Evolutionary conservation across 2,113 vertebrate genomes (phyloP).

Genomic region (Brachyhypopomus occidentalis): DNA sequence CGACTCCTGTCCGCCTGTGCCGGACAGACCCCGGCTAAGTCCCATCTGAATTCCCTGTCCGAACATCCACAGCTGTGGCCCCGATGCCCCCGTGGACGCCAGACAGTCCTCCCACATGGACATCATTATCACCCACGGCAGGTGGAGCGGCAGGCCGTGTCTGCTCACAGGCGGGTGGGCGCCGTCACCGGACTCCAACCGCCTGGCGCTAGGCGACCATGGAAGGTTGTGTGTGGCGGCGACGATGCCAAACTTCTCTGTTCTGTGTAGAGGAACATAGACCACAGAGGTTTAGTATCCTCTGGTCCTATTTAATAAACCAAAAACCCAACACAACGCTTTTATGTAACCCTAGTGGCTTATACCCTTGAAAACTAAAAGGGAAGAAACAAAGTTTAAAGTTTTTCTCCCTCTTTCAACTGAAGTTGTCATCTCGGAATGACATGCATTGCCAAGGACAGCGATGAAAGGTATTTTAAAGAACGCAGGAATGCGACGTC

Average conservation of each 20-base stretch:
- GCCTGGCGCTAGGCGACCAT: constrained; percentile 7
- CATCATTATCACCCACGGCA: constrained; percentile 63
- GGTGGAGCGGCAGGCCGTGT: constrained; percentile 10
- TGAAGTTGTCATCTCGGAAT: not conserved
- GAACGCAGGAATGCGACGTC: not conserved
- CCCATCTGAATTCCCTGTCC: constrained; percentile 32
- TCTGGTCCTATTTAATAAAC: not conserved
- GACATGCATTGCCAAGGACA: not conserved
- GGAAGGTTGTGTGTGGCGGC: not conserved
- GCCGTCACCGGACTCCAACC: constrained; percentile 38
- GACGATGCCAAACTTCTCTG: not conserved
- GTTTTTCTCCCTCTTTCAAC: too few relatives aligned
- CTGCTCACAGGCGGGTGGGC: constrained; percentile 38
- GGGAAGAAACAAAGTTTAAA: too few relatives aligned
- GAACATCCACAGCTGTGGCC: constrained; percentile 55
- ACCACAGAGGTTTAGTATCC: too few relatives aligned
- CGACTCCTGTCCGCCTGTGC: constrained; percentile 44
- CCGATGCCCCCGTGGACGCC: constrained; percentile 38
- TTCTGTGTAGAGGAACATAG: not conserved
- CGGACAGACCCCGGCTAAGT: constrained; percentile 48
- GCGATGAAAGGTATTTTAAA: not conserved
- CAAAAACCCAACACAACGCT: not conserved
- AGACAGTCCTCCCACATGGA: constrained; percentile 28
- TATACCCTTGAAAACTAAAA: not conserved
- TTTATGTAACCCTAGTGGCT: not conserved